A percentile compares a stretch with the other conserved stretches of the same genome.
These are phyloP conservation scores for Caracal caracal DNA, from an alignment of 2,113 vertebrate genomes.

Conservation along the genomic window DNA sequence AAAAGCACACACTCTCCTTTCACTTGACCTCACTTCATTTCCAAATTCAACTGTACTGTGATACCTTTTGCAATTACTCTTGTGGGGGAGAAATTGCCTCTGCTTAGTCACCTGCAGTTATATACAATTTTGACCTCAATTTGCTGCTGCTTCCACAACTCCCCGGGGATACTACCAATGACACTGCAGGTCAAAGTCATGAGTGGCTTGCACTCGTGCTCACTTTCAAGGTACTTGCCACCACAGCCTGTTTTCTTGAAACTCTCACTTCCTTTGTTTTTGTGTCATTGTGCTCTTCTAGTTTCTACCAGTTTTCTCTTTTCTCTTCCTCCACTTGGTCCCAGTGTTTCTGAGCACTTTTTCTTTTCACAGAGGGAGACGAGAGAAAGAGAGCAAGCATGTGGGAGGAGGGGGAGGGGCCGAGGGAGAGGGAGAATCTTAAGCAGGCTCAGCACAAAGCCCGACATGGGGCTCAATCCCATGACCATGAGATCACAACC, in stretches of 20 bases:
- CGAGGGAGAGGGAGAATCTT: too few species aligned
- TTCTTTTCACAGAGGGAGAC: too few species aligned
- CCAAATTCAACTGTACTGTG: neutral
- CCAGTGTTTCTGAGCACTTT: neutral
- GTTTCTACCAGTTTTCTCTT: neutral
- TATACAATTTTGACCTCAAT: neutral
- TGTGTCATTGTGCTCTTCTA: neutral
- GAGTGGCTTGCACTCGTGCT: neutral
- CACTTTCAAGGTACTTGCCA: neutral
- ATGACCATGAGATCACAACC: too few species aligned
- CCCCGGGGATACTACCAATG: neutral
- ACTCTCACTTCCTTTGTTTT: neutral
- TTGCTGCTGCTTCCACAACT: neutral
- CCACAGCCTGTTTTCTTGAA: neutral
- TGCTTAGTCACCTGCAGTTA: neutral
- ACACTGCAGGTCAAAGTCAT: neutral
- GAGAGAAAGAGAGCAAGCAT: too few species aligned
- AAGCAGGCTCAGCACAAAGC: too few species aligned
- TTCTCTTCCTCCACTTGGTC: neutral
- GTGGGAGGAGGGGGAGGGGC: too few species aligned
- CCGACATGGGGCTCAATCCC: too few species aligned
- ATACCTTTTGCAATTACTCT: neutral
- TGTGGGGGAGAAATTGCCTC: neutral
- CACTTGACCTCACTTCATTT: constrained; percentile 9
- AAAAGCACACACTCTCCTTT: neutral